Percentiles rank a stretch among this genome's conserved stretches.
Evolutionary conservation across 2,797 vertebrate genomes (phyloP).

Genomic region (Paratrypauchen microcephalus): DNA sequence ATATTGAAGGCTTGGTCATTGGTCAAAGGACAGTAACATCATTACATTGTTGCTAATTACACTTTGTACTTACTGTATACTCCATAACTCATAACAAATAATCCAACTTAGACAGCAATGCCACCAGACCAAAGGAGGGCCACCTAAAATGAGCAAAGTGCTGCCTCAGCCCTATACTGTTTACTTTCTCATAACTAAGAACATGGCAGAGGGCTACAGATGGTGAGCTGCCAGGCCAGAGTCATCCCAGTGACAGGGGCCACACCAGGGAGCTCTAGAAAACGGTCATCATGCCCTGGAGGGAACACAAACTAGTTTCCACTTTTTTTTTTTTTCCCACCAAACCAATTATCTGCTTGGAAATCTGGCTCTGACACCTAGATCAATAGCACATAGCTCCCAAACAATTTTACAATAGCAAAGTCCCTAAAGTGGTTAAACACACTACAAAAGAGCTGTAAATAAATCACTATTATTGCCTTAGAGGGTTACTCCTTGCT

Average conservation of each 20-base stretch:
- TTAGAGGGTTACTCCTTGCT: neutral
- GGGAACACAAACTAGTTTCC: constrained; percentile 47
- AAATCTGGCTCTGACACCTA: constrained; percentile 37
- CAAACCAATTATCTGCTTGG: constrained; percentile 43
- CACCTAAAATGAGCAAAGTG: constrained; percentile 8
- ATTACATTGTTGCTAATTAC: neutral
- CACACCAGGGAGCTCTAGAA: constrained; percentile 35
- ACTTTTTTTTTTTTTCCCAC: constrained; percentile 17
- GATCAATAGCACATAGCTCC: constrained; percentile 22
- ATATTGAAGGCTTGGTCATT: no score
- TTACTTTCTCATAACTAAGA: constrained; percentile 36
- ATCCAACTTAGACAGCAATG: neutral
- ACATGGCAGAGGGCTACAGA: constrained; percentile 49
- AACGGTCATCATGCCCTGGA: constrained; percentile 44
- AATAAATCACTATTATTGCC: constrained; percentile 5
- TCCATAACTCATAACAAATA: neutral
- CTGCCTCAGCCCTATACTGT: constrained; percentile 48
- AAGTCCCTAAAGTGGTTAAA: constrained; percentile 34
- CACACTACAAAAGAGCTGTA: constrained; percentile 1
- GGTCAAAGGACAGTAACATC: neutral
- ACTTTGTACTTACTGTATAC: neutral
- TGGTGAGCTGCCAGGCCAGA: constrained; percentile 49
- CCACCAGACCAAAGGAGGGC: neutral
- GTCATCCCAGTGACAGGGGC: constrained; percentile 37
- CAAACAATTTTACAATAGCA: constrained; percentile 15